Base-by-base conservation (phyloP, 2,113 vertebrate genomes). In the Microcebus jonahi region DNA sequence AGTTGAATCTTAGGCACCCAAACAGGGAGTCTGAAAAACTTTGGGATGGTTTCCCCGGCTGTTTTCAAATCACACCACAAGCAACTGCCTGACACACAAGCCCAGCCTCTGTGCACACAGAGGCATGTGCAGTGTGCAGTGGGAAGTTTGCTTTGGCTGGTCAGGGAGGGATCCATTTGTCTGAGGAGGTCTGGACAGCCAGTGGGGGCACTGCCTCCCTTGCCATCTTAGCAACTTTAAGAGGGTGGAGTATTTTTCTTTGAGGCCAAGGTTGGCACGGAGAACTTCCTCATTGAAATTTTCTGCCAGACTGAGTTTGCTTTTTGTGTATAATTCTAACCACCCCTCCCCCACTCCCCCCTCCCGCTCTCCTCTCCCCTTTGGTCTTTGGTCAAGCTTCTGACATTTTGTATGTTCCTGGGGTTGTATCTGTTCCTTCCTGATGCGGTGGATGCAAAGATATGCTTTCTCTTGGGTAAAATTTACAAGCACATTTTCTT, bases 241-340 rank as follows among this genome's bases (percentile, higher is more conserved):
- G 73, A 98, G 97, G 98, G 97, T 95, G 97, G 96, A 95, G 96
- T 94, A 88, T 97, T 98, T 97, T 98, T 96, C 98, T 98, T 92
- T 95, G 95, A 98, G 98, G 97, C 97, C 96, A 97, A 95, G 55
- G 96, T 96, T 98, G 98, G 98, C 98, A 98, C 97, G 97, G 67
- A 84, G 96, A 97, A 88, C 96, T 98, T 99, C 98, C 98, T 99
- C 95, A 92, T 68, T 1, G 76, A 94, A 97, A 98, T 97, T 98
- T 97, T 98, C 88, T 98, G 97, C 98, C 98, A 97, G 97, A 50
- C 50, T 36, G 96, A 68, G 86, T 97, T 98, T 97, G 90, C 95
- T 98, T 97, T 97, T 96, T 90, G 98, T 98, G 90, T 6, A 4
- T 86, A 97, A 98, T 97, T 98, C 92, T 70, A n/a, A 96, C 88